Evolutionary conservation across 2,797 vertebrate genomes (phyloP).

Genomic region (Alectoris magna): DNA sequence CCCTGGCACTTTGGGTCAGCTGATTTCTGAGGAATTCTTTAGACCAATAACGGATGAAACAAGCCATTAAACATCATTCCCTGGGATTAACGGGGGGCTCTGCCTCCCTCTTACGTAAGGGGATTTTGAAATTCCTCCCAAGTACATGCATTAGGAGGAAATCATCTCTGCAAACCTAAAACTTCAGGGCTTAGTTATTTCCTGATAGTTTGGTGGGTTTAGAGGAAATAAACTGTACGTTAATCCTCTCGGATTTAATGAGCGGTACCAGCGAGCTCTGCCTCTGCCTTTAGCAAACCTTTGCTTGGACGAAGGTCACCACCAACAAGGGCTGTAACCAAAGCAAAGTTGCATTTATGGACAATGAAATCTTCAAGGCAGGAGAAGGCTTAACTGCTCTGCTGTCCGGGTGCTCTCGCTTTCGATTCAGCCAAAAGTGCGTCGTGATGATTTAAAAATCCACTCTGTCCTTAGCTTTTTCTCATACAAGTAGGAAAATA

Average conservation of each 20-base stretch:
- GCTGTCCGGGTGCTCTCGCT: not conserved
- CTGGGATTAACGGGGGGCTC: constrained; percentile 48
- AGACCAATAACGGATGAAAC: constrained; percentile 50
- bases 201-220: constrained; percentile 73
- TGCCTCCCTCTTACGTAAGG: constrained; percentile 69
- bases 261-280: constrained; percentile 46
- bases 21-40: constrained; percentile 59
- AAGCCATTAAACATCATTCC: constrained; percentile 62
- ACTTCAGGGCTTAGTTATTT: constrained; percentile 78
- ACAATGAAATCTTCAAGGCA: not conserved
- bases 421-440: not conserved
- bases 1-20: constrained; percentile 2
- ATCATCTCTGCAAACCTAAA: constrained; percentile 72
- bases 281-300: constrained; percentile 16
- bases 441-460: not conserved
- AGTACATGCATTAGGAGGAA: constrained; percentile 71
- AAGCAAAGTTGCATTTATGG: not conserved
- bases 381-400: not conserved
- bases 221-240: constrained; percentile 73
- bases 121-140: constrained; percentile 66
- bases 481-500: not conserved
- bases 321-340: not conserved
- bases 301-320: constrained; percentile 5
- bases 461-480: not conserved
- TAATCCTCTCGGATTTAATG: constrained; percentile 78